Percentiles rank a stretch among this genome's conserved stretches.
Evolutionary conservation across 2,113 vertebrate species (phyloP).

Genomic region (Petrocephalus zakoni): DNA sequence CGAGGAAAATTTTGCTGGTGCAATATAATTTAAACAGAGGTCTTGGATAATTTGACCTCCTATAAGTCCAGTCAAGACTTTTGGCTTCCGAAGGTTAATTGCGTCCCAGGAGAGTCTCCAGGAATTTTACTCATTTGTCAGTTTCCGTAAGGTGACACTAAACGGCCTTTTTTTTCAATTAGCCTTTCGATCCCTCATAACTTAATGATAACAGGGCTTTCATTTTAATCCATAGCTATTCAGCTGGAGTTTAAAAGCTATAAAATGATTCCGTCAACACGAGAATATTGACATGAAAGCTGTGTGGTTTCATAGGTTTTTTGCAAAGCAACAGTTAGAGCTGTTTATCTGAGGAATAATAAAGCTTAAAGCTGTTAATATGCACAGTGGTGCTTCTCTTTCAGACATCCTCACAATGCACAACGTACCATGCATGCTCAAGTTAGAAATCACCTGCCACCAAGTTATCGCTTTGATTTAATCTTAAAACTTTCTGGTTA

Average conservation of each 20-base stretch:
- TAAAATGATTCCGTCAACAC: neutral
- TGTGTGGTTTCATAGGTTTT: neutral
- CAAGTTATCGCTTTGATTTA: neutral
- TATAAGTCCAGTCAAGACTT: neutral
- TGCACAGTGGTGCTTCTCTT: neutral
- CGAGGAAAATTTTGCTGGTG: conserved; percentile 9
- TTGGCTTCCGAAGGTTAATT: conserved; percentile 14
- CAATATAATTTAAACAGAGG: neutral
- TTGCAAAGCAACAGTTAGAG: neutral
- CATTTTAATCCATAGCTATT: neutral
- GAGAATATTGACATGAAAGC: neutral
- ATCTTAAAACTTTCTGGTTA: neutral
- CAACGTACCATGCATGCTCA: neutral
- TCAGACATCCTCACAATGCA: neutral
- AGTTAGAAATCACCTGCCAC: neutral
- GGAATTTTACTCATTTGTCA: conserved; percentile 1
- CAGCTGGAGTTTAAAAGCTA: neutral
- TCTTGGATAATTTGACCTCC: conserved; percentile 7
- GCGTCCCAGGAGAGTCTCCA: neutral
- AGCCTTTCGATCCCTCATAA: conserved; percentile 17
- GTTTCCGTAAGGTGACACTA: neutral
- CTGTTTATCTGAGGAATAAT: neutral
- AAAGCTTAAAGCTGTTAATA: neutral
- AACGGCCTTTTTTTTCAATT: conserved; percentile 15
- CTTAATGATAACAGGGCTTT: conserved; percentile 13